These are phyloP conservation scores for Magallana gigas DNA, from an alignment of 1,140 invertebrate genomes.

Conservation along the genomic window DNA sequence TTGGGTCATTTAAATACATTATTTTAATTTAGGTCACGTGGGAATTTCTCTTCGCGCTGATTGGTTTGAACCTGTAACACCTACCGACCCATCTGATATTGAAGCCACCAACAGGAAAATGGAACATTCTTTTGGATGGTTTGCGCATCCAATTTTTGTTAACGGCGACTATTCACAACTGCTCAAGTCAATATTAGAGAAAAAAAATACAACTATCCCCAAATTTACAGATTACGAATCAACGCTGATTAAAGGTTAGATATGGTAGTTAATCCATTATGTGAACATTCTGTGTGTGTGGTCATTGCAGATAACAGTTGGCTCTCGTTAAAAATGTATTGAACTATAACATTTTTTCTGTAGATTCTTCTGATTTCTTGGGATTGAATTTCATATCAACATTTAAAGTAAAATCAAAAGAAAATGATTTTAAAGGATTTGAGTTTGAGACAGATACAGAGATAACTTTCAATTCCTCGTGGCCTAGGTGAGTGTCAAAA, in stretches of 20 bases:
- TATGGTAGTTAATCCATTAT: too few relatives aligned
- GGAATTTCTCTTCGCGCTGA: constrained; percentile 65
- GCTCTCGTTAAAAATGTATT: too few relatives aligned
- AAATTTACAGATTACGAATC: constrained; percentile 60
- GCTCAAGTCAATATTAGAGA: constrained; percentile 67
- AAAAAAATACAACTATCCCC: constrained; percentile 70
- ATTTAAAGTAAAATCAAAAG: constrained; percentile 54
- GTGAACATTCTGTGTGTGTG: too few relatives aligned
- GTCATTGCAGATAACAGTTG: too few relatives aligned
- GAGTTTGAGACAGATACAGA: not conserved
- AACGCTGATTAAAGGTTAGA: constrained; percentile 60
- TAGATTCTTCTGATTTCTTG: constrained; percentile 73
- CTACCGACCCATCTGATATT: constrained; percentile 59
- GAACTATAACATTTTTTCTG: constrained; percentile 27
- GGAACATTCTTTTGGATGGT: constrained; percentile 76
- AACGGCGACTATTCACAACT: constrained; percentile 78
- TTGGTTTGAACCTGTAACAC: constrained; percentile 62
- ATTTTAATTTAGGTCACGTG: constrained; percentile 63
- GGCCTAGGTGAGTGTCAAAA: not conserved
- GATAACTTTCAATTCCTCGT: not conserved
- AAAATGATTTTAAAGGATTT: not conserved
- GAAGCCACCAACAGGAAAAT: constrained; percentile 66
- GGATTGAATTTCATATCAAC: constrained; percentile 75
- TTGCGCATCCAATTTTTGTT: constrained; percentile 73
- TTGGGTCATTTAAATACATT: too few relatives aligned